These are phyloP conservation scores for Euura lappo DNA, from an alignment of 1,140 invertebrate genomes.

Conservation along the genomic window DNA sequence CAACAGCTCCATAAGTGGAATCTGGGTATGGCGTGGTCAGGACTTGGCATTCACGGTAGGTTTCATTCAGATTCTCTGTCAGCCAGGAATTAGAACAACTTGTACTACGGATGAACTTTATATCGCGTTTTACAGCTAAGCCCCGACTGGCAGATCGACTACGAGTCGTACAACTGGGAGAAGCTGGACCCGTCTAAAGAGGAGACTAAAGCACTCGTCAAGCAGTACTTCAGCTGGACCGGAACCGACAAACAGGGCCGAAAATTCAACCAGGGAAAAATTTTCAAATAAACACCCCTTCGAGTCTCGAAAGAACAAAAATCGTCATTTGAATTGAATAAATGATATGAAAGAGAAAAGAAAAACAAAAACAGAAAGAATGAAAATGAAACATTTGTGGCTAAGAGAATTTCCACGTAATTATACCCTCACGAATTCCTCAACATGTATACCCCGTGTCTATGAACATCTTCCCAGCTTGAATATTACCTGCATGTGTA, in stretches of 20 bases:
- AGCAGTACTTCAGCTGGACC: constrained; percentile 92
- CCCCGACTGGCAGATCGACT: constrained; percentile 96
- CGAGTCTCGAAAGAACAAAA: constrained; percentile 26
- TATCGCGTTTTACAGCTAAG: constrained; percentile 67
- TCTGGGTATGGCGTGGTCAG: constrained; percentile 97
- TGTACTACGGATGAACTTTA: no score
- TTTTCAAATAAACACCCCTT: constrained; percentile 89
- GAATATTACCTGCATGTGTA: neutral
- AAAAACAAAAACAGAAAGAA: neutral
- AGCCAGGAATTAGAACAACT: neutral
- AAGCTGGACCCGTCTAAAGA: constrained; percentile 86
- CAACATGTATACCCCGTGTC: neutral
- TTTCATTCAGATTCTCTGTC: constrained; percentile 27
- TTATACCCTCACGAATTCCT: constrained; percentile 10
- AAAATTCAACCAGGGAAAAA: constrained; percentile 98
- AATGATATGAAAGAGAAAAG: constrained; percentile 31
- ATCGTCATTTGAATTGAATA: constrained; percentile 42
- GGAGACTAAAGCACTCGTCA: constrained; percentile 89
- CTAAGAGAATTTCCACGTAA: neutral
- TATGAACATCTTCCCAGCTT: constrained; percentile 10
- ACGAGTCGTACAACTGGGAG: constrained; percentile 95
- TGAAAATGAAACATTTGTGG: constrained; percentile 15
- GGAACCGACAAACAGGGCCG: constrained; percentile 88
- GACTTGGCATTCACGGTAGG: constrained; percentile 88
- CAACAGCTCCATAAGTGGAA: constrained; percentile 91